Percentiles rank a stretch among this genome's conserved stretches.
phyloP scores from a whole-genome alignment of 2,113 vertebrate genomes.

The Sceloporus tristichus region DNA sequence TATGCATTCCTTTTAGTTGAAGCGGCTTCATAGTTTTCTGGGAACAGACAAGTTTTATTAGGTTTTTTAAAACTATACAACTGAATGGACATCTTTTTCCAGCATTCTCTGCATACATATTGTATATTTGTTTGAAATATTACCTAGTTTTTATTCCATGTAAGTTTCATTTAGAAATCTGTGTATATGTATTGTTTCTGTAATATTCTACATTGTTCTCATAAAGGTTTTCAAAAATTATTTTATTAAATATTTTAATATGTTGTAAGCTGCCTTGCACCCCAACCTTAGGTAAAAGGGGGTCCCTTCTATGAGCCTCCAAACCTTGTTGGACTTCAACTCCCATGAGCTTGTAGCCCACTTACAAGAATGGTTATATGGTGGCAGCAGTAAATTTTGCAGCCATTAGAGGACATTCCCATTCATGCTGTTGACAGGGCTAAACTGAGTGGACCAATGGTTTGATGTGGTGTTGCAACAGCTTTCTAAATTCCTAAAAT shows the following conservation, averaged over 20 bases:
- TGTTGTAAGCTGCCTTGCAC: too few species aligned
- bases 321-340: background rate
- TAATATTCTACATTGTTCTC: constrained; percentile 78
- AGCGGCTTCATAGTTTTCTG: constrained; percentile 84
- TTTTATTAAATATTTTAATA: background rate
- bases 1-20: constrained; percentile 96
- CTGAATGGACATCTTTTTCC: constrained; percentile 82
- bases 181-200: constrained; percentile 80
- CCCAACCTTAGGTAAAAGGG: too few species aligned
- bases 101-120: constrained; percentile 87
- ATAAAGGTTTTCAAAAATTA: too few species aligned
- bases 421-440: background rate
- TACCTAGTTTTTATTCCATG: constrained; percentile 84
- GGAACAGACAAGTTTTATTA: constrained; percentile 83
- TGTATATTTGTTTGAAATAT: constrained; percentile 87
- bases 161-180: constrained; percentile 85
- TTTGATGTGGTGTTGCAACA: background rate
- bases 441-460: background rate
- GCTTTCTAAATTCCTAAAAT: background rate
- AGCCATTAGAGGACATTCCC: background rate
- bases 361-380: background rate
- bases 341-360: background rate
- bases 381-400: background rate
- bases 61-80: constrained; percentile 77
- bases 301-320: too few species aligned